Conservation (phyloP, 2,113 vertebrate genomes). For the Psilopogon haemacephalus region DNA sequence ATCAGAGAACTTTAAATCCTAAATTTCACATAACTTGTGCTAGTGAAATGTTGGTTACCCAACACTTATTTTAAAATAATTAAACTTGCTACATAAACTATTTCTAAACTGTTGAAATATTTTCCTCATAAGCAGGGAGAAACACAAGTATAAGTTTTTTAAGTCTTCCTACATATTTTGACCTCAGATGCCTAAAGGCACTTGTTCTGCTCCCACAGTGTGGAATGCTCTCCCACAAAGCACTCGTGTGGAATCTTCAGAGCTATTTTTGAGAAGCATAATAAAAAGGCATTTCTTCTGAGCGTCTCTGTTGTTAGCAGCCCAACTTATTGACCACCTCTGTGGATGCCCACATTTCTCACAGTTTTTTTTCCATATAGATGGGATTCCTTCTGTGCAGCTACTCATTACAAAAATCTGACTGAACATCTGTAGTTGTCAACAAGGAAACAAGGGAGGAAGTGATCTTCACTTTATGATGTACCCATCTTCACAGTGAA, state of each 20-base stretch:
- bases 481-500: slow-evolving; percentile 9
- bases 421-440: slow-evolving; percentile 33
- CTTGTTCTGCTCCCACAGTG: slow-evolving; percentile 16
- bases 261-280: slow-evolving; percentile 32
- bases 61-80: not conserved
- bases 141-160: slow-evolving; percentile 45
- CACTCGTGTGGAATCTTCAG: not conserved
- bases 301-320: slow-evolving; percentile 10
- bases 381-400: not conserved
- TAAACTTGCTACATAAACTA: slow-evolving; percentile 8
- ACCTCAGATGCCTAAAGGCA: slow-evolving; percentile 31
- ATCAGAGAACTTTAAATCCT: not conserved
- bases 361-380: not conserved
- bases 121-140: slow-evolving; percentile 28
- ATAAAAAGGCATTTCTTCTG: slow-evolving; percentile 41
- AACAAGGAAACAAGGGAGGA: slow-evolving; percentile 1
- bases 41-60: not conserved
- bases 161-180: slow-evolving; percentile 33
- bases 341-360: not conserved
- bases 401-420: not conserved
- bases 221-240: slow-evolving; percentile 58
- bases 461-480: slow-evolving; percentile 33
- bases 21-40: not conserved
- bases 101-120: not conserved
- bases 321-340: not conserved